These are phyloP conservation scores for Macropodus opercularis DNA, from an alignment of 2,797 vertebrate species.

Conservation along the genomic window DNA sequence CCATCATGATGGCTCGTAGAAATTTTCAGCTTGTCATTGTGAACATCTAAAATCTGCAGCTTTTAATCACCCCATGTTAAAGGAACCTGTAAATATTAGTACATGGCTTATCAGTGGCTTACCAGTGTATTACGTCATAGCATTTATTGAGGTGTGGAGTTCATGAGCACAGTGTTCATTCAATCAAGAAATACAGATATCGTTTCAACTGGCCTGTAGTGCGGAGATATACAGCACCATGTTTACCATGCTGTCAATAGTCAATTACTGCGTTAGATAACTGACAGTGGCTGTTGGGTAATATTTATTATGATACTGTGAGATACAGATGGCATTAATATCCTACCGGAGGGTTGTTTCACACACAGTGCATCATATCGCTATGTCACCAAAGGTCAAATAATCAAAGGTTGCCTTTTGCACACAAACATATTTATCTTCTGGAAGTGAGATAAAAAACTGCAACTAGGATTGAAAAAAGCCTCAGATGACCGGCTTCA, in stretches of 20 bases:
- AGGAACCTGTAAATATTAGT: background rate
- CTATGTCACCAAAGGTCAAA: background rate
- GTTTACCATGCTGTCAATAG: background rate
- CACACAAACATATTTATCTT: background rate
- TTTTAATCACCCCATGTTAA: background rate
- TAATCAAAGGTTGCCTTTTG: background rate
- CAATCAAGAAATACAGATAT: slow-evolving; percentile 24
- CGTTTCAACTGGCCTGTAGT: background rate
- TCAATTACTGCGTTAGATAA: slow-evolving; percentile 5
- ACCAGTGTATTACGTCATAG: too few species aligned
- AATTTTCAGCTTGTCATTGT: background rate
- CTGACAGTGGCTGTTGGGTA: background rate
- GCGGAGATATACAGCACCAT: too few species aligned
- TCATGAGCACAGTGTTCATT: background rate
- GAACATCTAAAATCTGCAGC: background rate
- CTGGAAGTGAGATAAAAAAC: background rate
- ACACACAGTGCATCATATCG: background rate
- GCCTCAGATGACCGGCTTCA: background rate
- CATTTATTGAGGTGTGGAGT: slow-evolving; percentile 12
- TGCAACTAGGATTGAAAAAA: background rate
- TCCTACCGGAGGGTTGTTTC: background rate
- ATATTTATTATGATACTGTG: background rate
- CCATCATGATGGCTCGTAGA: background rate
- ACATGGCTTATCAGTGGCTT: background rate
- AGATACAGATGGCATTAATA: background rate